Evolutionary conservation across 2,888 invertebrate genomes (phyloP), one percentile per base, ranked within the genome.

Genomic region (Nemapogon koenigi): DNA sequence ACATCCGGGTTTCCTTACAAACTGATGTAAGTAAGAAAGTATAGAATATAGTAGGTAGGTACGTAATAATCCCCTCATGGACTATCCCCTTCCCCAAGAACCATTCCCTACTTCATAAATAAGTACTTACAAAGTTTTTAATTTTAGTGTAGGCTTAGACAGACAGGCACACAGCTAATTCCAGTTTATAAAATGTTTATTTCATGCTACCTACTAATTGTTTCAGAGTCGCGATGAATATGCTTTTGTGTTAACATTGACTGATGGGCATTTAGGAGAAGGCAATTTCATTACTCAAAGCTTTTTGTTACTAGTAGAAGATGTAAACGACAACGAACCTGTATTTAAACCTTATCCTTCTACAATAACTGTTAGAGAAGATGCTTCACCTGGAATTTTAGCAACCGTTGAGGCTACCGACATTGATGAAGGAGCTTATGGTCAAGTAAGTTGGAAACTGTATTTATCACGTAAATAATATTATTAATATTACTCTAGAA

Each of bases 271-370:
- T 56, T 83, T 94, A 46, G 92, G 91, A 16, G 90, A 91, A 46
- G 91, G 91, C 41, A 92, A 91, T 65, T 92, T 86, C 66, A 90
- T 94, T 49, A 94, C 93, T 1, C 94, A 94, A 73, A 93, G 94
- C 59, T 84, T 95, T 50, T 78, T 94, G 46, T 72, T 94, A 37
- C 81, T 94, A 50, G 93, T 95, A 31, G 94, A 94, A 73, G 95
- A 95, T 62, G 89, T 93, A 31, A 94, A 94, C 59, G 94, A 94
- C 76, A 94, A 94, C 76, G 88, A 87, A 54, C 95, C 95, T 18
- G 83, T 91, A 46, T 95, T 94, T 65, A 86, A 88, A 61, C 88
- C 91, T 14, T 92, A 92, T 70, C 90, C 90, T 51, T 87, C 91
- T 30, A 90, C 92, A 37, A 81, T 95, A 45, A 86, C 85, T 41